Conservation (phyloP, 2,888 invertebrate species). For the Drosophila lacicola region DNA sequence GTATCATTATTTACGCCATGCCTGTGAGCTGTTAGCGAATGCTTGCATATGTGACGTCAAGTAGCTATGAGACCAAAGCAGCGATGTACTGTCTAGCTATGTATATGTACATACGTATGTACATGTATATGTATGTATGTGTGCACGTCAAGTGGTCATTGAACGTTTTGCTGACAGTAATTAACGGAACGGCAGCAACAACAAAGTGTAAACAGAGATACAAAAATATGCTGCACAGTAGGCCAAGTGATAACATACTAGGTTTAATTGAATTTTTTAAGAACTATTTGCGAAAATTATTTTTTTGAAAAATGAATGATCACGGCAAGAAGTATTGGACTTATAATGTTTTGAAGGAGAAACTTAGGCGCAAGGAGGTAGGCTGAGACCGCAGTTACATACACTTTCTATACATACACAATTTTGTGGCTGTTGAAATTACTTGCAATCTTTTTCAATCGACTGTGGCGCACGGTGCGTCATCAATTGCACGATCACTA, state of each 20-base stretch:
- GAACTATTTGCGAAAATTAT: constrained; percentile 3
- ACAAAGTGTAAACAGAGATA: constrained; percentile 48
- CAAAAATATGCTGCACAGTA: constrained; percentile 49
- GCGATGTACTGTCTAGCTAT: constrained; percentile 33
- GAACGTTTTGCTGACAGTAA: constrained; percentile 53
- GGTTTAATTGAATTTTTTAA: constrained; percentile 8
- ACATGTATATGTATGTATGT: not conserved
- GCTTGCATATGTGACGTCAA: constrained; percentile 17
- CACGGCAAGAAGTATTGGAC: constrained; percentile 36
- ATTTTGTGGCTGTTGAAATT: constrained; percentile 7
- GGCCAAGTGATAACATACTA: constrained; percentile 15
- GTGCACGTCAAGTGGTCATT: constrained; percentile 55
- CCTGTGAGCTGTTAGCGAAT: constrained; percentile 32
- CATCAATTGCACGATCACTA: constrained; percentile 39
- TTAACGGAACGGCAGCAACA: constrained; percentile 29
- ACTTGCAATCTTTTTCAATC: constrained; percentile 13
- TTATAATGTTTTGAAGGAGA: constrained; percentile 22
- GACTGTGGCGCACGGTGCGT: constrained; percentile 45
- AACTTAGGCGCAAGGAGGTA: constrained; percentile 36
- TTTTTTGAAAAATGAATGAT: constrained; percentile 27
- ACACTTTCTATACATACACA: not conserved
- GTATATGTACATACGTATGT: not conserved
- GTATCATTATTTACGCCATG: constrained; percentile 22
- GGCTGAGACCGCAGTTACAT: not conserved
- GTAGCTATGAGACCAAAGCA: constrained; percentile 18